phyloP scores from a whole-genome alignment of 1,140 invertebrate genomes.

The Sweltsa coloradensis region DNA sequence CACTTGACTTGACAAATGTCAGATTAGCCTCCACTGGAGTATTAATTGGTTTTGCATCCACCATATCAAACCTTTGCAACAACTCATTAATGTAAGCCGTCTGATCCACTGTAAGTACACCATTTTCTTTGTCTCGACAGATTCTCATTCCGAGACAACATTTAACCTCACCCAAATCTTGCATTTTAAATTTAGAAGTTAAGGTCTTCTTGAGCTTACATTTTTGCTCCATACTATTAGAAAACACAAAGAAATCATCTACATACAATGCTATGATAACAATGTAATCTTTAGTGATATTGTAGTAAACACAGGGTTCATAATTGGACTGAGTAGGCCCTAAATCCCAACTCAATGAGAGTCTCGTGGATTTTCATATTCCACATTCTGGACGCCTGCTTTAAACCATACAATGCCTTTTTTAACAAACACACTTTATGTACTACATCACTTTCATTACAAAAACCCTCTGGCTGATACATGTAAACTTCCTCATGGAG shows the following conservation, averaged over 20 bases:
- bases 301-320: too few relatives aligned
- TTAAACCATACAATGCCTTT: constrained; percentile 29
- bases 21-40: neutral
- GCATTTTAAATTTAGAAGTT: neutral
- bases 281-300: too few relatives aligned
- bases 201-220: too few relatives aligned
- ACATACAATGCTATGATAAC: too few relatives aligned
- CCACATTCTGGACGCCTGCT: constrained; percentile 26
- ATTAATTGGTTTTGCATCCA: neutral
- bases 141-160: neutral
- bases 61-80: neutral
- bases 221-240: too few relatives aligned
- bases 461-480: constrained; percentile 26
- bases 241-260: too few relatives aligned
- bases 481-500: constrained; percentile 31
- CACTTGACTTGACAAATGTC: too few relatives aligned
- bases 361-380: too few relatives aligned
- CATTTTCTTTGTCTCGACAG: neutral
- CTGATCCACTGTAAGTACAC: neutral
- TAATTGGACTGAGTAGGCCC: too few relatives aligned
- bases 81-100: neutral
- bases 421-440: constrained; percentile 27
- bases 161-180: neutral
- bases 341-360: too few relatives aligned
- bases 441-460: constrained; percentile 12